Base-by-base conservation (phyloP, 1,140 invertebrate species). In the Littorina saxatilis region DNA sequence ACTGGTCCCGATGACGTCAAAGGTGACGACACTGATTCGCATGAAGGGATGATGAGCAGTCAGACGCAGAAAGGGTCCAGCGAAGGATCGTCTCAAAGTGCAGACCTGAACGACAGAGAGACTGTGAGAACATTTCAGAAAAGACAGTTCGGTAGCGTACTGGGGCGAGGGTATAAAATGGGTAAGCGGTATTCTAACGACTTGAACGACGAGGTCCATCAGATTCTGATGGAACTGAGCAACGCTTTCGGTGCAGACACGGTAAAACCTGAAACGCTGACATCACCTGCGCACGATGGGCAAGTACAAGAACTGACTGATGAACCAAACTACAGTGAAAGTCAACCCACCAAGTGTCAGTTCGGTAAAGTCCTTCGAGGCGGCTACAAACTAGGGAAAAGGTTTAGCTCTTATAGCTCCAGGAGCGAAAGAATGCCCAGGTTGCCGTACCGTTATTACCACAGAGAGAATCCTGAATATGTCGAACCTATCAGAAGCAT, bases 331-430 rank as follows among this genome's bases (percentile, higher is more conserved):
- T 29, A 39, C 66, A 23, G 7, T 32, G 11, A 20, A 39, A 23
- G 2, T 32, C 4, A 68, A 3, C 32, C 4, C 9, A 68, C 32
- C 17, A 68, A 68, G 66, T 35, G 66, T 1, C 35, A 39, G 32
- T 68, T 68, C 5, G 66, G 66, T 27, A 7, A 23, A 68, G 66
- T 68, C 13, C 37, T 68, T 5, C 32, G 66, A 2, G 66, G 66
- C 1, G 66, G 66, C 2, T 68, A 68, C 35, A 68, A 68, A 68
- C 9, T 68, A 39, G 66, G 66, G 39, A 68, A 68, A 23, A 47
- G 43, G 43, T 47, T n/a, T n/a, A n/a, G 43, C 7, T 47, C 5
- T 47, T 17, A 5, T 47, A 47, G 43, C 43, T 9, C 5, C 43
- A 5, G 43, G 43, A 47, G 43, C 5, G 7, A 47, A 17, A 47